Evolutionary conservation across 2,888 invertebrate species (phyloP).

Genomic region (Corythucha ciliata): DNA sequence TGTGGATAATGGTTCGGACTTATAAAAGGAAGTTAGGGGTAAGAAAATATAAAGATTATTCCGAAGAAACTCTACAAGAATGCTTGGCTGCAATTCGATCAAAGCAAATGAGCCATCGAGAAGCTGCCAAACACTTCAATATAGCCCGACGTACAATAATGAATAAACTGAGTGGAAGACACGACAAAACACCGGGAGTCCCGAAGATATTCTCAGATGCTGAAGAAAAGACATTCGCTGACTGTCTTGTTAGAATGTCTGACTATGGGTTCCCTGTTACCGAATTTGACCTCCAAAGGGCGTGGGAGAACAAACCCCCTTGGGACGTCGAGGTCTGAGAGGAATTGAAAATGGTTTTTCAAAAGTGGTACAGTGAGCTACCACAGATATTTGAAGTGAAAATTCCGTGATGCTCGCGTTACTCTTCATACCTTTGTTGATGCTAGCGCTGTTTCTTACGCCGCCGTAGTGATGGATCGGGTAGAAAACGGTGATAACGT

Average conservation of each 20-base stretch:
- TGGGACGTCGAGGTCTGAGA: too few species aligned
- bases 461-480: too few species aligned
- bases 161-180: constrained; percentile 30
- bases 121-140: constrained; percentile 24
- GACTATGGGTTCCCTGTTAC: constrained; percentile 35
- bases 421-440: too few species aligned
- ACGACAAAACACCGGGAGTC: constrained; percentile 20
- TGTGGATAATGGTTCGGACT: background rate
- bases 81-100: constrained; percentile 23
- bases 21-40: constrained; percentile 21
- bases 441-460: too few species aligned
- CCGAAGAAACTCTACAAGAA: constrained; percentile 20
- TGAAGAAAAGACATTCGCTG: constrained; percentile 34
- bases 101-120: constrained; percentile 23
- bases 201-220: constrained; percentile 28
- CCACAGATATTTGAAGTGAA: too few species aligned
- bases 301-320: too few species aligned
- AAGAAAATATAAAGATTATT: constrained; percentile 27
- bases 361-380: too few species aligned
- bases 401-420: too few species aligned
- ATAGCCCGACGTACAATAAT: constrained; percentile 28
- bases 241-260: constrained; percentile 29
- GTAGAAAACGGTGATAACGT: too few species aligned
- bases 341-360: too few species aligned
- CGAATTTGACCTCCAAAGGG: constrained; percentile 22